These are phyloP conservation scores for Frankliniella intonsa DNA, from an alignment of 2,888 invertebrate species.

Conservation along the genomic window DNA sequence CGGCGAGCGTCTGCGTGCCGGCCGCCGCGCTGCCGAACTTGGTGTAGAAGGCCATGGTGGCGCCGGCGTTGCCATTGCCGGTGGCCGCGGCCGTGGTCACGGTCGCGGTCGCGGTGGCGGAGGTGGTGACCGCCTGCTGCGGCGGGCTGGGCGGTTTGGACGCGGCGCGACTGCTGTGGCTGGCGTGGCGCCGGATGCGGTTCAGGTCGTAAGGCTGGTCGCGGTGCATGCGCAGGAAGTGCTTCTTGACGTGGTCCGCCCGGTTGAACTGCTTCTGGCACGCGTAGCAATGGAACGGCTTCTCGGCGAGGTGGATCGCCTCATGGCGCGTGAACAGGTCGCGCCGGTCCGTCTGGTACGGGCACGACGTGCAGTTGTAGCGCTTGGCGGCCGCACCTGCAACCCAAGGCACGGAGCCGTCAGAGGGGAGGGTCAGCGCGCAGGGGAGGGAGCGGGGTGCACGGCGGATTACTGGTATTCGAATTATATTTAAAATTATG, in stretches of 20 bases:
- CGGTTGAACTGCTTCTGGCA: slow-evolving; percentile 90
- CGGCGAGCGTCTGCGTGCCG: slow-evolving; percentile 33
- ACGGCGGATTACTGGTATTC: too few relatives aligned
- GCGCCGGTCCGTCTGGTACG: slow-evolving; percentile 85
- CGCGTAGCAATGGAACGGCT: slow-evolving; percentile 89
- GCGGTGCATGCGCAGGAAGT: slow-evolving; percentile 86
- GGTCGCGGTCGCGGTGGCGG: slow-evolving; percentile 42
- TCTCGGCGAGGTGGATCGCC: slow-evolving; percentile 89
- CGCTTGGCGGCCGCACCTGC: slow-evolving; percentile 52
- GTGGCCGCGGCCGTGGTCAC: slow-evolving; percentile 47
- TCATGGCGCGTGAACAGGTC: slow-evolving; percentile 89
- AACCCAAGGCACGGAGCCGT: neutral
- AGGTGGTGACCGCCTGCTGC: slow-evolving; percentile 34
- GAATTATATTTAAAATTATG: too few relatives aligned
- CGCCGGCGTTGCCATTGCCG: slow-evolving; percentile 49
- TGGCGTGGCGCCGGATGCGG: slow-evolving; percentile 45
- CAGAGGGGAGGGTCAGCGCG: too few relatives aligned
- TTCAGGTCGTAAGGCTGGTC: slow-evolving; percentile 83
- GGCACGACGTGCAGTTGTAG: slow-evolving; percentile 81
- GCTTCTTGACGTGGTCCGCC: slow-evolving; percentile 91
- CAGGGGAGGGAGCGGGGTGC: neutral
- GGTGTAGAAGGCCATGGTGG: slow-evolving; percentile 45
- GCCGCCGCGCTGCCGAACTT: slow-evolving; percentile 42
- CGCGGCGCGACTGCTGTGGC: slow-evolving; percentile 37
- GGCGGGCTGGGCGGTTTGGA: slow-evolving; percentile 36